Evolutionary conservation across 2,888 invertebrate species (phyloP).

Genomic region (Drosophila histrio): DNA sequence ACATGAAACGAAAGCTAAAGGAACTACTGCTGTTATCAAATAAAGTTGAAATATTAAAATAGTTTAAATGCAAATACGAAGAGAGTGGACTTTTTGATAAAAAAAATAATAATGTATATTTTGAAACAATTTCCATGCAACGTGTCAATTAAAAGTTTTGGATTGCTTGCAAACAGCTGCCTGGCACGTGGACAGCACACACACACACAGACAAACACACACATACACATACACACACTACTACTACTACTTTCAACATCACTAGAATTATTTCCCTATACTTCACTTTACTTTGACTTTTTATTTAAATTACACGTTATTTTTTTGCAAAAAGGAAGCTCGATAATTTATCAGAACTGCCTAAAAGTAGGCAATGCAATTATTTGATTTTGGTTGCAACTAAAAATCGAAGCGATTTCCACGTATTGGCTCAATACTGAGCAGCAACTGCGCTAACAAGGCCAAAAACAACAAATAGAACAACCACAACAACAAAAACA

Average conservation of each 20-base stretch:
- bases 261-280: background rate
- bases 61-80: background rate
- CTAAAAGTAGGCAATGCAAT: slow-evolving; percentile 36
- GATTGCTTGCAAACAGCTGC: background rate
- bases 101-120: background rate
- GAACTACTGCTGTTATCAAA: slow-evolving; percentile 38
- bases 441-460: slow-evolving; percentile 34
- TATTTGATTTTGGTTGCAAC: background rate
- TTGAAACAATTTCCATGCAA: background rate
- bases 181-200: background rate
- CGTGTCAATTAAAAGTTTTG: slow-evolving; percentile 17
- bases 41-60: background rate
- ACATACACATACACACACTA: too few species aligned
- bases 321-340: slow-evolving; percentile 6
- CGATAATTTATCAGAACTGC: slow-evolving; percentile 3
- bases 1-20: slow-evolving; percentile 45
- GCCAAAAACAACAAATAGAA: slow-evolving; percentile 35
- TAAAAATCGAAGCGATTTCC: slow-evolving; percentile 1
- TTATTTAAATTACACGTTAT: background rate
- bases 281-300: background rate
- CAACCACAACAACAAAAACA: slow-evolving; percentile 41
- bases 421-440: slow-evolving; percentile 17
- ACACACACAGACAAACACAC: background rate
- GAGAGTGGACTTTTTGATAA: background rate
- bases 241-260: background rate